phyloP scores from a whole-genome alignment of 2,888 invertebrate genomes.

The Diarsia brunnea region DNA sequence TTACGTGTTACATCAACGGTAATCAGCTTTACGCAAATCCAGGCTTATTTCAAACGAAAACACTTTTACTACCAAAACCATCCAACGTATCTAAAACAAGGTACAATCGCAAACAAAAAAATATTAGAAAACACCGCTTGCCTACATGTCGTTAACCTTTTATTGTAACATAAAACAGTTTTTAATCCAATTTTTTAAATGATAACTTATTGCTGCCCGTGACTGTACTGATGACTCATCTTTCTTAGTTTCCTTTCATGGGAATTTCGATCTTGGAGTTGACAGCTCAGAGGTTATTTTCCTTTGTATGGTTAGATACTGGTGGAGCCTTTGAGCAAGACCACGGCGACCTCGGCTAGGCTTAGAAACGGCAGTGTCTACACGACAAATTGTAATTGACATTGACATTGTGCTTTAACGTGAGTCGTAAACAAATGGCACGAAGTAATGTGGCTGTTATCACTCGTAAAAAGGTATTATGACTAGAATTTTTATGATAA shows the following conservation, averaged over 20 bases:
- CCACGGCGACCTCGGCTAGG: conserved; percentile 72
- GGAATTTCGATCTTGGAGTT: conserved; percentile 28
- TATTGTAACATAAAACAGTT: conserved; percentile 46
- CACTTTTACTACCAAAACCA: conserved; percentile 46
- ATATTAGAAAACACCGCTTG: conserved; percentile 30
- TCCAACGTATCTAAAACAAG: conserved; percentile 3
- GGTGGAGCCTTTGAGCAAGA: conserved; percentile 67
- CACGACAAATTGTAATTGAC: conserved; percentile 73
- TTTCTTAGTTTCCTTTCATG: conserved; percentile 22
- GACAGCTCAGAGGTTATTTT: conserved; percentile 51
- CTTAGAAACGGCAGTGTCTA: conserved; percentile 71
- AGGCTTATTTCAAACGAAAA: conserved; percentile 35
- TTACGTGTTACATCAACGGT: conserved; percentile 5
- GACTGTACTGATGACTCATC: conserved; percentile 62
- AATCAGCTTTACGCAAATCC: conserved; percentile 40
- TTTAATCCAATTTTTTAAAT: conserved; percentile 55
- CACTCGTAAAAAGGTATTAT: conserved; percentile 50
- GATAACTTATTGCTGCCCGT: conserved; percentile 56
- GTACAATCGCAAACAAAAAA: conserved; percentile 41
- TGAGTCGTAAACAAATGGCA: conserved; percentile 60
- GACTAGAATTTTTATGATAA: conserved; percentile 47
- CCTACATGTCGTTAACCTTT: conserved; percentile 48
- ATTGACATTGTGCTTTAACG: conserved; percentile 78
- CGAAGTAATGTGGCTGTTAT: conserved; percentile 54
- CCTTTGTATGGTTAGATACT: conserved; percentile 46